Evolutionary conservation across 1,140 invertebrate genomes (phyloP), one percentile per base, ranked within the genome.

Genomic region (Drosophila trapezifrons): DNA sequence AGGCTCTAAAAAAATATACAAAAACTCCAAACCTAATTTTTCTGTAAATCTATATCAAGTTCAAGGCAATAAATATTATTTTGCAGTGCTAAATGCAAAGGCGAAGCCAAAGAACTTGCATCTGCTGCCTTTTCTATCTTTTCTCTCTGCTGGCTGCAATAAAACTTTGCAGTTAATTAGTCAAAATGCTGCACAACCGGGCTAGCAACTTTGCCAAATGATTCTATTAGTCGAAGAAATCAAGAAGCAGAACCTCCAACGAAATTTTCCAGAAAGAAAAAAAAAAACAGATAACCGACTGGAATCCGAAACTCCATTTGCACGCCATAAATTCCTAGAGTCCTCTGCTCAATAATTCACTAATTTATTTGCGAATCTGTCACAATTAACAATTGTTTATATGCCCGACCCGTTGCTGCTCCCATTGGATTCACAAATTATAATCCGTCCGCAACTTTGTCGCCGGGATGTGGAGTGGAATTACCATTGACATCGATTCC

Each of bases 131-230:
- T n/a, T 69, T 46, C 54, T 25, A 69, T 55, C 62, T 59, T 27
- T 22, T 32, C 40, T 32, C 7, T 37, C 35, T 42, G 43, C 51
- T 74, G 58, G 70, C 54, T 49, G 57, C 70, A 86, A 78, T 87
- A 82, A 87, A 85, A 87, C 79, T 87, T 82, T 82, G 82, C 79
- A 87, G 82, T 85, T 85, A 87, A 85, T 85, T 85, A 85, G 79
- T 87, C 83, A 87, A 85, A 87, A 85, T 82, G 82, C 72, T 85
- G 79, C 78, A 62, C 65, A 82, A 85, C 82, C 82, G 82, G 82
- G 70, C 76, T 56, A 56, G 69, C 83, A 85, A 82, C 75, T 82
- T 82, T 52, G 46, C 76, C 64, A 78, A 81, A 71, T 81, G 79
- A 81, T 76, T 76, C 73, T 76, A 76, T 76, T 76, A 76, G 70